These are phyloP conservation scores for Malaclemys terrapin DNA, from an alignment of 2,113 vertebrate species.

Conservation along the genomic window DNA sequence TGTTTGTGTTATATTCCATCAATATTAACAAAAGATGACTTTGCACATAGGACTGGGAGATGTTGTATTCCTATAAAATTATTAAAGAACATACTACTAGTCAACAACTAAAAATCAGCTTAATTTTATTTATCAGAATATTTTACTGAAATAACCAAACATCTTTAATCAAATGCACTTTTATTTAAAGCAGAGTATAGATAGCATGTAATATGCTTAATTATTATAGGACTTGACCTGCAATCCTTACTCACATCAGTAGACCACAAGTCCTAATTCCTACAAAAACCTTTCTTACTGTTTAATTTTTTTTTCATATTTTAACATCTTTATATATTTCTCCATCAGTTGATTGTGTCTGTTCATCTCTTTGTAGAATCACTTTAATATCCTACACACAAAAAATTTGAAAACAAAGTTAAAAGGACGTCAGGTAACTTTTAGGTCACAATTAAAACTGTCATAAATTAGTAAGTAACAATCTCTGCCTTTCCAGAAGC, in stretches of 20 bases:
- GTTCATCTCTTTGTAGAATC: conserved; percentile 59
- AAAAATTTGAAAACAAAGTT: conserved; percentile 50
- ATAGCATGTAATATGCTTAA: background rate
- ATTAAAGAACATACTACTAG: background rate
- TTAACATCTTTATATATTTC: background rate
- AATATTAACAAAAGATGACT: background rate
- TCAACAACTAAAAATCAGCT: background rate
- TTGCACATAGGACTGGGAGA: background rate
- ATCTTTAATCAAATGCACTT: background rate
- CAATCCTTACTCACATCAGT: background rate
- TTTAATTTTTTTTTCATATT: background rate
- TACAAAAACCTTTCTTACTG: background rate
- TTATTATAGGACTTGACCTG: background rate
- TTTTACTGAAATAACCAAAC: background rate
- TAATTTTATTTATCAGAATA: conserved; percentile 5
- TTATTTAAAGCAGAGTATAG: conserved; percentile 12
- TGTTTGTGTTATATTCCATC: background rate
- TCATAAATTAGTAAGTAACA: background rate
- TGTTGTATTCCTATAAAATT: conserved; percentile 37
- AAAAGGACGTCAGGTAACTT: background rate
- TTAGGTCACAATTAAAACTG: background rate
- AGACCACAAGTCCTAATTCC: background rate
- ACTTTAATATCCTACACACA: conserved; percentile 72
- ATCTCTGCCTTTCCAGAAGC: background rate
- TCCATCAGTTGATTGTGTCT: conserved; percentile 40